Percentiles rank a stretch among this genome's conserved stretches.
Evolutionary conservation across 2,888 invertebrate species (phyloP).

Genomic region (Stenurella melanura): DNA sequence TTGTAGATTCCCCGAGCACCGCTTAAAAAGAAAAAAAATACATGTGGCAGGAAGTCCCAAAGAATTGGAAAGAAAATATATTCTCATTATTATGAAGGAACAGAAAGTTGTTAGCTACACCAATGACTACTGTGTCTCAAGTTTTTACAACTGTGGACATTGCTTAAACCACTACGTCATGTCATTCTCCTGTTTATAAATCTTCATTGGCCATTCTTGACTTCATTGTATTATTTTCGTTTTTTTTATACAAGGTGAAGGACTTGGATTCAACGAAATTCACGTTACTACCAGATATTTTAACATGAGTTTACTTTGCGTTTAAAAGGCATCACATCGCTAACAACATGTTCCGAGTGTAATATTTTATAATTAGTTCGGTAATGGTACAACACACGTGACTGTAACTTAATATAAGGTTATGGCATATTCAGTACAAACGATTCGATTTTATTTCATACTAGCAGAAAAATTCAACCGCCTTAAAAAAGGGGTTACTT

Average conservation of each 20-base stretch:
- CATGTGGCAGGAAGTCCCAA: too few species aligned
- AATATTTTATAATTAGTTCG: too few species aligned
- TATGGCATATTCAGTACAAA: too few species aligned
- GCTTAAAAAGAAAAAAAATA: too few species aligned
- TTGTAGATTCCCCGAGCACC: too few species aligned
- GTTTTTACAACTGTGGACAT: conserved; percentile 8
- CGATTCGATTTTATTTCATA: too few species aligned
- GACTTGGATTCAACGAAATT: neutral
- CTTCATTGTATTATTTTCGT: neutral
- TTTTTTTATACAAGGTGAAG: neutral
- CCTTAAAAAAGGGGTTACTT: too few species aligned
- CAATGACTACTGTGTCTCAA: neutral
- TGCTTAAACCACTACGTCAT: conserved; percentile 27
- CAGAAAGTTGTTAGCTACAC: neutral
- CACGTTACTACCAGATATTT: neutral
- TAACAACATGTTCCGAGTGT: too few species aligned
- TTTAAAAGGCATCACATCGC: neutral
- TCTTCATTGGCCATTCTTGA: conserved; percentile 18
- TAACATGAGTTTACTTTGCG: neutral
- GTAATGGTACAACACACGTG: too few species aligned
- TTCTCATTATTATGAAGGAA: neutral
- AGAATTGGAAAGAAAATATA: too few species aligned
- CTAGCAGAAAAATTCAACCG: too few species aligned
- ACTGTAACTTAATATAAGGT: too few species aligned
- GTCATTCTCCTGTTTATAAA: conserved; percentile 31